Base-by-base conservation (phyloP, 2,888 invertebrate species). In the Phengaris arion region DNA sequence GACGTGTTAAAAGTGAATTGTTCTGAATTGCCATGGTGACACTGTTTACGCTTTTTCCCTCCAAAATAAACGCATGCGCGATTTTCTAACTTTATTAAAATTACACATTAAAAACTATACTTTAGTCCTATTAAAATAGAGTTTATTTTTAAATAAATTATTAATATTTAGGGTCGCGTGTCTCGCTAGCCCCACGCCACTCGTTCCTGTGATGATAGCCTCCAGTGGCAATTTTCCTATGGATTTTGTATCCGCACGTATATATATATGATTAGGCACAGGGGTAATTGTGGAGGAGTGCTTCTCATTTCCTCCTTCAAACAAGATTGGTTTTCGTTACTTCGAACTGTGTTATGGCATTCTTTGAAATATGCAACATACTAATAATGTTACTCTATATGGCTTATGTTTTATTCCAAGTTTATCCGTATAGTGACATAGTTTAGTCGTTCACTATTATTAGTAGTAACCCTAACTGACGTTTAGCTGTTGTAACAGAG, bases 1-100 rank as follows among this genome's bases (percentile, higher is more conserved):
- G 46, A 51, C 22, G 74, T 74, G 52, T 72, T 35, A 2, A 35
- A 35, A 35, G 35, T 70, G 88, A 87, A 89, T 82, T 85, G 81
- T 81, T 83, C 84, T 82, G 80, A 82, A 88, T 92, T 79, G 85
- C 85, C 82, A 91, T 92, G 86, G 83, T 86, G 86, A 91, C 90
- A 87, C 86, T 89, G 90, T 87, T 79, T 87, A 85, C 81, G 78
- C 84, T 83, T 87, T 90, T 92, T 93, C 91, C 92, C 92, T 92
- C 92, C 92, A 92, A 92, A 91, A 91, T 80, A 79, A 81, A 86
- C 91, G 91, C 92, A 91, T 92, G 92, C 92, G 92, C 90, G 82
- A 79, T 79, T 79, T 72, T 72, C 52, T 22, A 78, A 80, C 77
- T 77, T 77, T 76, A 76, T 79, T 78, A 76, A 76, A 75, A 52